These are phyloP conservation scores for Acleris holmiana DNA, from an alignment of 2,888 invertebrate species.

Conservation along the genomic window DNA sequence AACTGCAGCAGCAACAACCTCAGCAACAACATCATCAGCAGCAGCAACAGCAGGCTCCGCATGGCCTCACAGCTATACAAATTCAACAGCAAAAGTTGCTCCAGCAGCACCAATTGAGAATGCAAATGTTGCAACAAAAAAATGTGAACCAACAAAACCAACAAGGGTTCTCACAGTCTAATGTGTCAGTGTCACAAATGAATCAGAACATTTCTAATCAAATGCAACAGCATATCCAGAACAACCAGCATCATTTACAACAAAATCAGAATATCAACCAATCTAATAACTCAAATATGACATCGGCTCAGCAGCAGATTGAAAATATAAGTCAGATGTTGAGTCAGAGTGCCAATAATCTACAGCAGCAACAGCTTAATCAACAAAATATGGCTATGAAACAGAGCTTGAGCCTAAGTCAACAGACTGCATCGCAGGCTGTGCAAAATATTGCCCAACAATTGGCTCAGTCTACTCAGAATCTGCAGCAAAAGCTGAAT, in stretches of 20 bases:
- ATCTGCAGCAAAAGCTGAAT: conserved; percentile 70
- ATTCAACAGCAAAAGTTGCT: conserved; percentile 83
- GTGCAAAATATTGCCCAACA: conserved; percentile 80
- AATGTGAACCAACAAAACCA: conserved; percentile 47
- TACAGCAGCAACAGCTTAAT: conserved; percentile 74
- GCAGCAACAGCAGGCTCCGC: conserved; percentile 64
- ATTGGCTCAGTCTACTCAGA: conserved; percentile 74
- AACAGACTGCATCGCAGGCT: conserved; percentile 72
- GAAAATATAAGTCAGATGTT: conserved; percentile 85
- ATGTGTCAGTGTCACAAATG: conserved; percentile 73
- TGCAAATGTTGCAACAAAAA: conserved; percentile 74
- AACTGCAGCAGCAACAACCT: no score
- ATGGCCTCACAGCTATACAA: conserved; percentile 77
- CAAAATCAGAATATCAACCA: conserved; percentile 67
- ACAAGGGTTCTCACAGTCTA: conserved; percentile 71
- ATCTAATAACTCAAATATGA: conserved; percentile 74
- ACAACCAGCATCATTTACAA: conserved; percentile 73
- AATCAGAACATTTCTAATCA: conserved; percentile 71
- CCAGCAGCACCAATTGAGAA: conserved; percentile 84
- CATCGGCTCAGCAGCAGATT: conserved; percentile 86
- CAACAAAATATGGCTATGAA: conserved; percentile 78
- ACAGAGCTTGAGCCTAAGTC: conserved; percentile 71
- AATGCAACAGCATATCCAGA: conserved; percentile 73
- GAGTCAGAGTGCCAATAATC: conserved; percentile 77
- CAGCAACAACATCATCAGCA: conserved; percentile 43